Evolutionary conservation across 2,797 vertebrate genomes (phyloP).

Genomic region (Schizopygopsis malacanthus): DNA sequence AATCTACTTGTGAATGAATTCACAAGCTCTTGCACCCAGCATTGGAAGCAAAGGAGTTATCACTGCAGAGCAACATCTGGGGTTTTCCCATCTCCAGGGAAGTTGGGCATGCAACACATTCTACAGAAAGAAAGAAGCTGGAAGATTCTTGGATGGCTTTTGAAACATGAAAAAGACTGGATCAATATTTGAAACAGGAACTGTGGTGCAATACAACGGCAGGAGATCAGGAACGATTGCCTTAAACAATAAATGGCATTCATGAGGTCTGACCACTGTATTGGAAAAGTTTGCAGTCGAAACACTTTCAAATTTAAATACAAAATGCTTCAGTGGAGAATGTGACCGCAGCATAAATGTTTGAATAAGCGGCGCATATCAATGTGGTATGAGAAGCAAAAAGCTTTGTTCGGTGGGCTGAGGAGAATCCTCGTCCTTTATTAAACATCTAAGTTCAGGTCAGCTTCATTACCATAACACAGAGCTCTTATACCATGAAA

Average conservation of each 20-base stretch:
- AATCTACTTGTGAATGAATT: constrained; percentile 21
- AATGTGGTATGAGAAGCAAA: background rate
- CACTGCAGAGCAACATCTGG: constrained; percentile 20
- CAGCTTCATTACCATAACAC: constrained; percentile 46
- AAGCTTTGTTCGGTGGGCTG: constrained; percentile 40
- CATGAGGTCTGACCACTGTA: background rate
- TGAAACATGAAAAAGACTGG: constrained; percentile 5
- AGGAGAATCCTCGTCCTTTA: constrained; percentile 42
- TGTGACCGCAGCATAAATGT: constrained; percentile 45
- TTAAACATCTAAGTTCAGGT: constrained; percentile 48
- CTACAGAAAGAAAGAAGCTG: constrained; percentile 13
- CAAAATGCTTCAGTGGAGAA: constrained; percentile 32
- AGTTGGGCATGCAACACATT: constrained; percentile 16
- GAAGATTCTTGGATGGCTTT: background rate
- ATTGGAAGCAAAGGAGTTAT: constrained; percentile 21
- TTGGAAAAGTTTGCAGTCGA: constrained; percentile 26
- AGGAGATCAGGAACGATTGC: background rate
- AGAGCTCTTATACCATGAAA: constrained; percentile 37
- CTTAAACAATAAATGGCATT: constrained; percentile 25
- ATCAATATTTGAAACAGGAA: background rate
- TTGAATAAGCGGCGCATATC: constrained; percentile 25
- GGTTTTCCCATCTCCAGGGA: constrained; percentile 3
- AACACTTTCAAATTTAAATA: constrained; percentile 36
- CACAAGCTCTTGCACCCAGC: constrained; percentile 9
- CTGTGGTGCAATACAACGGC: background rate